Conservation (phyloP, 2,888 invertebrate genomes). For the Branchellion lobata region DNA sequence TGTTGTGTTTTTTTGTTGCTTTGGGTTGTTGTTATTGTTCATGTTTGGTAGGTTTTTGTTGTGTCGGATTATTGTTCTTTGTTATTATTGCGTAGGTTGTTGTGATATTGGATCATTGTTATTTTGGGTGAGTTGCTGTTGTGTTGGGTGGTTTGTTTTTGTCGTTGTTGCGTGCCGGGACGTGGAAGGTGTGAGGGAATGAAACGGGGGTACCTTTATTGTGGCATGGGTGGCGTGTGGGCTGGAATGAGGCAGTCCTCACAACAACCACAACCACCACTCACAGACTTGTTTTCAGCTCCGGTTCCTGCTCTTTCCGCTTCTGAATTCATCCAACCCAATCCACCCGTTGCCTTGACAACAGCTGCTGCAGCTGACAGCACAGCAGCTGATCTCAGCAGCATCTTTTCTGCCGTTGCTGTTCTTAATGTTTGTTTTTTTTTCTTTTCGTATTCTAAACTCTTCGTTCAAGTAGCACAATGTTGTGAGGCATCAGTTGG, state of each 20-base stretch:
- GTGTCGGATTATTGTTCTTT: too few relatives aligned
- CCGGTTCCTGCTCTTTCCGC: background rate
- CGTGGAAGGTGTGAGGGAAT: too few relatives aligned
- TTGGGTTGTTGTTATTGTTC: background rate
- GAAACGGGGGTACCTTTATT: too few relatives aligned
- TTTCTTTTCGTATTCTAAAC: background rate
- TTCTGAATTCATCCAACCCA: background rate
- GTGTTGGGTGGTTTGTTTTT: too few relatives aligned
- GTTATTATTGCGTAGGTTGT: too few relatives aligned
- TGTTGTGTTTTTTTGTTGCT: background rate
- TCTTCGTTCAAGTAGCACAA: background rate
- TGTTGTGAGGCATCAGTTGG: background rate
- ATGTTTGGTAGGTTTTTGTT: background rate
- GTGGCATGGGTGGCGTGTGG: too few relatives aligned
- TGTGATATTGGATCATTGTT: too few relatives aligned
- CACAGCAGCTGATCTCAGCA: background rate
- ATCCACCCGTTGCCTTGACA: slow-evolving; percentile 34
- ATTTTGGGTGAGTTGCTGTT: too few relatives aligned
- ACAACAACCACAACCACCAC: too few relatives aligned
- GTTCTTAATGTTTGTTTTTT: background rate
- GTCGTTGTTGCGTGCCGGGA: too few relatives aligned
- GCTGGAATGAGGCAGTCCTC: too few relatives aligned
- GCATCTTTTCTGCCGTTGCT: background rate
- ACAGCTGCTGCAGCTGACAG: background rate
- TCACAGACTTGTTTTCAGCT: too few relatives aligned